phyloP scores from a whole-genome alignment of 2,113 vertebrate genomes.

The Leucopternis melanops region DNA sequence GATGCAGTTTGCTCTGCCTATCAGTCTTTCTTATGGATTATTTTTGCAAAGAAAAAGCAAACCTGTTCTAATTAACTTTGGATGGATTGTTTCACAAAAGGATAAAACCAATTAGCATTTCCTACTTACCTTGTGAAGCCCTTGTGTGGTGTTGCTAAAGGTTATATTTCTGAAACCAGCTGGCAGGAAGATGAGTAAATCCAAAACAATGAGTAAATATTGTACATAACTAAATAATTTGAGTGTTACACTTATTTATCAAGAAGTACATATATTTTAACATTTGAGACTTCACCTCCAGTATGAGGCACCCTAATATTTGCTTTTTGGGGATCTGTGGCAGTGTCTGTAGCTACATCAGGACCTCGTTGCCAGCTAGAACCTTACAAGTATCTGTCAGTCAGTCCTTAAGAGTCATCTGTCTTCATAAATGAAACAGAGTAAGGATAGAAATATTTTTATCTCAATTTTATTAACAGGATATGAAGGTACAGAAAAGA shows the following conservation, averaged over 20 bases:
- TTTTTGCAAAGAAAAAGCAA: not conserved
- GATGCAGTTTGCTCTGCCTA: not conserved
- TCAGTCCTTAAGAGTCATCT: not conserved
- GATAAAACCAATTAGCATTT: constrained; percentile 31
- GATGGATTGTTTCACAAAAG: constrained; percentile 10
- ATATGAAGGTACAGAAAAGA: not conserved
- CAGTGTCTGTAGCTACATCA: not conserved
- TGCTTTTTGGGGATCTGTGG: not conserved
- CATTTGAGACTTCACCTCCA: not conserved
- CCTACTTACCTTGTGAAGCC: not conserved
- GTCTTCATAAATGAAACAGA: not conserved
- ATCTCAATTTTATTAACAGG: not conserved
- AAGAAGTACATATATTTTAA: not conserved
- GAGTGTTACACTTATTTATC: not conserved
- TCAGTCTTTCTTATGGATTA: not conserved
- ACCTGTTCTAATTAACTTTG: constrained; percentile 32
- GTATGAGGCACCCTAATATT: not conserved
- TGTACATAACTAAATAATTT: not conserved
- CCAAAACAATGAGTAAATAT: not conserved
- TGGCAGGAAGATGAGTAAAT: not conserved
- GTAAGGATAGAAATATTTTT: not conserved
- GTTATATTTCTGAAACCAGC: not conserved
- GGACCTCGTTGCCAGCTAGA: not conserved
- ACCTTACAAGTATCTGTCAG: not conserved
- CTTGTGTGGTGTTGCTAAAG: not conserved